Percentiles rank a stretch among this genome's conserved stretches.
These are phyloP conservation scores for Mus minutoides DNA, from an alignment of 2,797 vertebrate genomes.

Conservation along the genomic window DNA sequence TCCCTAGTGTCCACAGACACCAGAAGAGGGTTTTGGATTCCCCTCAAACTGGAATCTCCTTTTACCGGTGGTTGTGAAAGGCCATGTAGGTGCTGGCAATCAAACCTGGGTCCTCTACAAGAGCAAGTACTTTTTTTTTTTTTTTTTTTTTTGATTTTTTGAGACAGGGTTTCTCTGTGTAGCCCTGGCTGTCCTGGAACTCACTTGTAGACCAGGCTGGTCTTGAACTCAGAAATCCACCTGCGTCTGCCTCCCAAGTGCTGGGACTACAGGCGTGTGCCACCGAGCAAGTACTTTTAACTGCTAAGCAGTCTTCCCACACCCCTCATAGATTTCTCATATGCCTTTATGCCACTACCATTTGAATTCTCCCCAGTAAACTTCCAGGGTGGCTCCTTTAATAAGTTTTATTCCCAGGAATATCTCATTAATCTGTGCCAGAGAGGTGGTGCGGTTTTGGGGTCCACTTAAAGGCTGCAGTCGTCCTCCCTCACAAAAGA, in stretches of 20 bases:
- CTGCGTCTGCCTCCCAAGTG: too few relatives aligned
- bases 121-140: background rate
- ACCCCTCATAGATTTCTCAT: too few relatives aligned
- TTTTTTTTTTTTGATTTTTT: too few relatives aligned
- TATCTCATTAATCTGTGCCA: background rate
- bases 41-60: background rate
- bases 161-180: too few relatives aligned
- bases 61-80: background rate
- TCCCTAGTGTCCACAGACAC: background rate
- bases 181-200: too few relatives aligned
- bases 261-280: too few relatives aligned
- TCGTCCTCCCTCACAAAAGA: background rate
- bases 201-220: too few relatives aligned
- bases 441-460: background rate
- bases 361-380: background rate
- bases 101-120: background rate
- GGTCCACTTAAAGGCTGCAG: too few relatives aligned
- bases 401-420: background rate
- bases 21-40: background rate
- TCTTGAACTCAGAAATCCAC: too few relatives aligned
- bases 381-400: background rate
- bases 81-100: background rate
- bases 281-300: background rate
- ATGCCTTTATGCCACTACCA: background rate
- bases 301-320: background rate